phyloP scores from a whole-genome alignment of 2,113 vertebrate genomes.

The Mesembrinibis cayennensis region DNA sequence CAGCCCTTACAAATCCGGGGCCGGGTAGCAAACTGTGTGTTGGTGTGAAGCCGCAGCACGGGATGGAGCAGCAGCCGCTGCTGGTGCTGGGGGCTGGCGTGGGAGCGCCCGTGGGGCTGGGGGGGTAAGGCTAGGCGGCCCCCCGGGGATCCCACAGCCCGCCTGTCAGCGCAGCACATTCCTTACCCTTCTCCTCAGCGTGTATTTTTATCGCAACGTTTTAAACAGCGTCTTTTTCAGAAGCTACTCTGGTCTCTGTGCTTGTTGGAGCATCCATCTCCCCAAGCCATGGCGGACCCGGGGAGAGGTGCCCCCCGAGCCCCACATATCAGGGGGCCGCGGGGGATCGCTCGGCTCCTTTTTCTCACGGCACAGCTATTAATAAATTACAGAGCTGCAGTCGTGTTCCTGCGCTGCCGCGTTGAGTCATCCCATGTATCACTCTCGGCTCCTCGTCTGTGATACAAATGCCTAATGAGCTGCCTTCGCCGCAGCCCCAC shows the following conservation, averaged over 20 bases:
- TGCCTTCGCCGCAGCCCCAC: background rate
- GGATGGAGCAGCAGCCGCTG: background rate
- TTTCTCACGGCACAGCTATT: background rate
- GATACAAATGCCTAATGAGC: background rate
- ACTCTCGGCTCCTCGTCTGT: background rate
- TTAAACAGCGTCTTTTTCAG: background rate
- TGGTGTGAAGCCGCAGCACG: too few species aligned
- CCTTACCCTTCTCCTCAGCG: background rate
- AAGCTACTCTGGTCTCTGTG: background rate
- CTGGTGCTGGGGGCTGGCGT: background rate
- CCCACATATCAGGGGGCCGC: accelerated
- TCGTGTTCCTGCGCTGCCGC: background rate
- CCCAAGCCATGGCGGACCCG: accelerated
- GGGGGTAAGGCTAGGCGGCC: too few species aligned
- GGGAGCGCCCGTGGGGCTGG: background rate
- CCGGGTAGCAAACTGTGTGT: accelerated
- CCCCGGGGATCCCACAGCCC: background rate
- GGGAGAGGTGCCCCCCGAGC: background rate
- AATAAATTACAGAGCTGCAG: background rate
- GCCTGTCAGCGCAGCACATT: accelerated
- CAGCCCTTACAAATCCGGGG: too few species aligned
- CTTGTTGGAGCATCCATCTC: background rate
- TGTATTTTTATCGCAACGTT: background rate
- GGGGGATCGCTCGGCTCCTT: accelerated
- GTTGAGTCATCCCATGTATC: background rate